Base-by-base conservation (phyloP, 2,797 vertebrate species). In the Hemitrygon akajei region DNA sequence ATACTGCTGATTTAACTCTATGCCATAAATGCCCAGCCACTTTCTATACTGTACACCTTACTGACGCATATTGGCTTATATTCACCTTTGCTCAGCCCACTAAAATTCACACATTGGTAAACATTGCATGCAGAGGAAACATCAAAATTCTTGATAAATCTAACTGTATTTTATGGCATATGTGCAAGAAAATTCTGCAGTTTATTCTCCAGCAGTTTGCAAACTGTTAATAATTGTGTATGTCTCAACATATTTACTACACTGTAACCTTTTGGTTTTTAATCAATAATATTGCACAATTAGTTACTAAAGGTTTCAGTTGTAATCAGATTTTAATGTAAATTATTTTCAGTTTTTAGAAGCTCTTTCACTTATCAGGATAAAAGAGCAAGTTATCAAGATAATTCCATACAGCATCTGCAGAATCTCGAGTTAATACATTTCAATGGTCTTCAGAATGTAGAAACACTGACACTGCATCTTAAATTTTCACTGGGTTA, bases 401-500 rank as follows among this genome's bases (percentile, higher is more conserved):
- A 47, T 47, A 47, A 3, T 47, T 47, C 47, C 47, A 47, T 47
- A 47, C 47, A 47, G 47, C 47, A 47, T 47, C 47, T 47, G 47
- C 47, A 47, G 47, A 47, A 47, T 47, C 47, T 47, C 47, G 3
- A 47, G 47, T 47, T 47, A 47, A 47, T 93, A 56, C 27, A 56
- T 93, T 93, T 93, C 73, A 40, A 20, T 12, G 22, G n/a, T 11
- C 77, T 40, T 56, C n/a, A 86, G 7, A 58, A 71, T 89, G 16
- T 30, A 47, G 56, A 25, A 69, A 89, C 76, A 87, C 69, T 60
- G 77, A 7, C 94, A 20, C 1, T 18, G 75, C 84, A 76, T 94
- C 87, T 71, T 22, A 94, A 94, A 75, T 91, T 82, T 58, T 84
- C 56, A 86, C 63, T 25, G 30, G 40, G 82, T 71, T n/a, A 7